Evolutionary conservation across 2,888 invertebrate species (phyloP).

Genomic region (Baronia brevicornis): DNA sequence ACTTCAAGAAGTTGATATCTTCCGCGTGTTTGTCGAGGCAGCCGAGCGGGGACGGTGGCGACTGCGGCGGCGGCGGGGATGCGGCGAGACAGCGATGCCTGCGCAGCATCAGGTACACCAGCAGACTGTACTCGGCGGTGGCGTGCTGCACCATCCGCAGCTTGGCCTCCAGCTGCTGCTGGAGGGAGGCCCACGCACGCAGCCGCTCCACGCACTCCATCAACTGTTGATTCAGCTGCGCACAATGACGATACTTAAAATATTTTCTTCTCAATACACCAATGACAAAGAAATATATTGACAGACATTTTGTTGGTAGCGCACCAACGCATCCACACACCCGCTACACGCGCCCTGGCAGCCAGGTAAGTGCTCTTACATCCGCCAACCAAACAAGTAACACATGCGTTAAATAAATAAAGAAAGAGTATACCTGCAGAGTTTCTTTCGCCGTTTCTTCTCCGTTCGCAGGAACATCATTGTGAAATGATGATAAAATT

Average conservation of each 20-base stretch:
- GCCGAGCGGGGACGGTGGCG: too few species aligned
- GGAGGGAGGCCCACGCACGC: conserved; percentile 44
- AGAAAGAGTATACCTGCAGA: too few species aligned
- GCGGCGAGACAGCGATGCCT: conserved; percentile 35
- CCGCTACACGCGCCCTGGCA: too few species aligned
- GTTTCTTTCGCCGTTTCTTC: too few species aligned
- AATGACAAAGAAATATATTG: not conserved
- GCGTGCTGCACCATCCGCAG: conserved; percentile 48
- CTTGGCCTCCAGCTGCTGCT: conserved; percentile 45
- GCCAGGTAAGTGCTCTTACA: too few species aligned
- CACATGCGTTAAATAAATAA: too few species aligned
- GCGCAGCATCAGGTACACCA: conserved; percentile 48
- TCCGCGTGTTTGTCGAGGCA: conserved; percentile 34
- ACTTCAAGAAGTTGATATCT: conserved; percentile 28
- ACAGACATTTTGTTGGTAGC: too few species aligned
- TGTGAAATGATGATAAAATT: too few species aligned
- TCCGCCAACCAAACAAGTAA: too few species aligned
- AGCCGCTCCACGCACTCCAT: conserved; percentile 39
- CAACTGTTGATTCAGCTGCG: conserved; percentile 39
- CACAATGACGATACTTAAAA: conserved; percentile 1
- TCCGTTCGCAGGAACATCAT: too few species aligned
- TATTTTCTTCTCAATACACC: not conserved
- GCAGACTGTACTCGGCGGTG: conserved; percentile 53
- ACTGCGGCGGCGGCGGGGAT: conserved; percentile 22
- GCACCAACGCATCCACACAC: too few species aligned